Evolutionary conservation across 1,140 invertebrate genomes (phyloP), one percentile per base, ranked within the genome.

Genomic region (Uloborus diversus): DNA sequence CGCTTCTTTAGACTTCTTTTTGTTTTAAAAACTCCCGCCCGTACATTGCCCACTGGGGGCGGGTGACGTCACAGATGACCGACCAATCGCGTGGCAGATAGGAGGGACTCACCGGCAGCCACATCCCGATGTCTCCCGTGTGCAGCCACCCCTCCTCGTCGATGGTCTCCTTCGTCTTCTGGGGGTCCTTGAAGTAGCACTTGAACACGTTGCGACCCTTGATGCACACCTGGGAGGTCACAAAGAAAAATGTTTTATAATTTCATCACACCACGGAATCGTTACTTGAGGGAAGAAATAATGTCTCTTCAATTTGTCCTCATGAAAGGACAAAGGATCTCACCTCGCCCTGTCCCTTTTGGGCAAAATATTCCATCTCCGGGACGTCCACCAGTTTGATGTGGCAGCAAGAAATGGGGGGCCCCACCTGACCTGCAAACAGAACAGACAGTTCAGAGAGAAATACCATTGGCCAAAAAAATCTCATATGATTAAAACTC

Each of bases 291-390:
- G 7, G 23, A 7, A 61, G 20, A 61, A 56, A 9, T 17, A 42
- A 42, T 42, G 28, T 28, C 25, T 9, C 7, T 32, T 5, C 28
- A 4, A 30, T n/a, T 9, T 20, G 14, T 14, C 13, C 11, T 14
- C 25, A 25, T 2, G 25, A 62, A 62, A 17, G 11, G 25, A 30
- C 14, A 32, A 42, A 9, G 7, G 37, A 42, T 42, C 37, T 61
- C 57, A 97, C 92, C 87, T 97, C 95, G 1, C 85, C 86, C 73
- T 86, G 82, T 80, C 93, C 93, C 84, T 94, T 92, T 82, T 90
- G 88, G 69, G 96, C 93, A 88, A 90, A 98, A 86, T 99, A 99
- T 86, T 98, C 95, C 96, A 99, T 98, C 87, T 99, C 97, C 73
- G 97, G 96, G 69, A 99, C 96, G 88, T 99, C 97, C 23, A 94